phyloP scores from a whole-genome alignment of 2,113 vertebrate species.

The Apteryx mantelli region DNA sequence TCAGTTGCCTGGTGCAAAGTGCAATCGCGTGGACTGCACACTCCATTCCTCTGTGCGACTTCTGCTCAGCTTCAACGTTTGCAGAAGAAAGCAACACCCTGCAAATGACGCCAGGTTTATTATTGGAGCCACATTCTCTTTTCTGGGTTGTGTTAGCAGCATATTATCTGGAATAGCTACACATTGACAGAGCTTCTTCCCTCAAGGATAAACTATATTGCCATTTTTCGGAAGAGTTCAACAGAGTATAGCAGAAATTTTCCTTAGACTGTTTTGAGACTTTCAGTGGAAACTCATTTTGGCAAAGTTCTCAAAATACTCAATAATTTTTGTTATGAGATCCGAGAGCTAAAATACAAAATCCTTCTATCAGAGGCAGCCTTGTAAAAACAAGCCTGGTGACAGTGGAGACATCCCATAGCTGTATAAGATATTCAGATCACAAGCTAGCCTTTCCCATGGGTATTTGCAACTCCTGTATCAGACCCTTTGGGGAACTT shows the following conservation, averaged over 20 bases:
- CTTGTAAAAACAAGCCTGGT: neutral
- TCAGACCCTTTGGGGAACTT: neutral
- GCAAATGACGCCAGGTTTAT: neutral
- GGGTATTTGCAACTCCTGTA: neutral
- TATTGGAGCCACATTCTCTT: neutral
- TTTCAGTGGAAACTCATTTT: slow-evolving; percentile 29
- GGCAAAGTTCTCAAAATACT: slow-evolving; percentile 19
- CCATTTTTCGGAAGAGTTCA: neutral
- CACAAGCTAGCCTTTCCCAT: neutral
- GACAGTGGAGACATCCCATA: slow-evolving; percentile 18
- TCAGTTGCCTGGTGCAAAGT: neutral
- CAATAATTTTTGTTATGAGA: neutral
- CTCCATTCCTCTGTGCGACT: neutral
- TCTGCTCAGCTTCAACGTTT: fast-evolving
- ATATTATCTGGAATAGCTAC: neutral
- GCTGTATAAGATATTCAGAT: neutral
- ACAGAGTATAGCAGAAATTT: neutral
- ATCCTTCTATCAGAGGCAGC: neutral
- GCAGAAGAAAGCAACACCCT: neutral
- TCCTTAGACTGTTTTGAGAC: neutral
- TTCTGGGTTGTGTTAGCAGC: neutral
- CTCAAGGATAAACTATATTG: neutral
- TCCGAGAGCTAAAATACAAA: neutral
- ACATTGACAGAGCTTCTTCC: neutral
- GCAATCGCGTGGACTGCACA: neutral